Evolutionary conservation across 2,113 vertebrate species (phyloP).

Genomic region (Notechis scutatus): DNA sequence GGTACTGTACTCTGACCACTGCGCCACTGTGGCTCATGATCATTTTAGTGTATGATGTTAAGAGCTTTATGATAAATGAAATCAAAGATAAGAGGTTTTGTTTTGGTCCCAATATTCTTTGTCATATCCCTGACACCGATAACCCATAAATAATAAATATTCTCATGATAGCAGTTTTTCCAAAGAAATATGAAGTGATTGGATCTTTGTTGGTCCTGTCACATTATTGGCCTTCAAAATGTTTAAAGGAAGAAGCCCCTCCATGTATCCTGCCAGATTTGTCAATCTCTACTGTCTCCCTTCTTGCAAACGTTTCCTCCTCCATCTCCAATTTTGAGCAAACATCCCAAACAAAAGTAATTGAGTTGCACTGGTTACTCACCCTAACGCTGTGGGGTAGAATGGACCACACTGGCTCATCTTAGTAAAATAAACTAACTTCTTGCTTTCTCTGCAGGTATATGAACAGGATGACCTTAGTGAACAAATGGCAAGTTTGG

Average conservation of each 20-base stretch:
- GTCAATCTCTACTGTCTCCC: neutral
- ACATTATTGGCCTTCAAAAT: neutral
- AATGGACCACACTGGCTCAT: neutral
- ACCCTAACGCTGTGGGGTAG: too few species aligned
- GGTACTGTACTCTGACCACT: too few species aligned
- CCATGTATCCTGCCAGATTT: neutral
- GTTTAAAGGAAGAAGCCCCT: neutral
- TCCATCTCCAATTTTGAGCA: neutral
- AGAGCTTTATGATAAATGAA: neutral
- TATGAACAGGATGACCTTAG: constrained; percentile 95
- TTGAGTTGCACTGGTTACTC: neutral
- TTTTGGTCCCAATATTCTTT: neutral
- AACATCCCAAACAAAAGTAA: neutral
- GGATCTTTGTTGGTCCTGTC: neutral
- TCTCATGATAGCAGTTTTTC: neutral
- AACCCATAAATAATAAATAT: neutral
- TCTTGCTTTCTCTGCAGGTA: constrained; percentile 69
- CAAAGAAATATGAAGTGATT: neutral
- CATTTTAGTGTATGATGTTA: neutral
- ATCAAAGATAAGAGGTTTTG: neutral
- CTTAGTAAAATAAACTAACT: neutral
- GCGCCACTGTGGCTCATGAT: neutral
- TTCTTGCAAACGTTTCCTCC: neutral
- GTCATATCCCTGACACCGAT: neutral
- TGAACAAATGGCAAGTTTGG: constrained; percentile 96